phyloP scores from a whole-genome alignment of 2,888 invertebrate genomes.

The Hypsopygia costalis region DNA sequence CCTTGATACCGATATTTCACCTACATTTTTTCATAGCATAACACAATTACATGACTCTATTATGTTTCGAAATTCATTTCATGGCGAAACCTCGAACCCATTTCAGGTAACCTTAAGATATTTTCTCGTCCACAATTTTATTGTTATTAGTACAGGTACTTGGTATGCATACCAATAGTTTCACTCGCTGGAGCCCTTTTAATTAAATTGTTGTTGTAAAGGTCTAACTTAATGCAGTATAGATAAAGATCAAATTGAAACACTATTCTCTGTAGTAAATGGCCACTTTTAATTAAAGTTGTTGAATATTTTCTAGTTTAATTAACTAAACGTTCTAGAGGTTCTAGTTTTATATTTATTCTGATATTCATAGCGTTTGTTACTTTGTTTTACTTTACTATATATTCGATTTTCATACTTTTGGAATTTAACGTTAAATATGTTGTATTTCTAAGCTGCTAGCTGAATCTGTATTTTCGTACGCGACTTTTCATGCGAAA shows the following conservation, averaged over 20 bases:
- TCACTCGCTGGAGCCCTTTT: slow-evolving; percentile 9
- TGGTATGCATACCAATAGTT: slow-evolving; percentile 6
- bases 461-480: too few relatives aligned
- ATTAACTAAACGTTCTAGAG: neutral
- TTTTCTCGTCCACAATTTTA: slow-evolving; percentile 21
- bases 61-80: slow-evolving; percentile 16
- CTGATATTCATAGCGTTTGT: too few relatives aligned
- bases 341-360: neutral
- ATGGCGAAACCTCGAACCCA: slow-evolving; percentile 38
- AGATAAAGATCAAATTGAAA: neutral
- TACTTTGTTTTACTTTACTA: too few relatives aligned
- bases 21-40: neutral
- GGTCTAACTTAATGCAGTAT: slow-evolving; percentile 9
- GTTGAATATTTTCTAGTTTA: neutral
- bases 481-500: too few relatives aligned
- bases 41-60: neutral
- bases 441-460: too few relatives aligned
- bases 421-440: too few relatives aligned
- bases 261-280: neutral
- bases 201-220: slow-evolving; percentile 4
- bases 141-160: slow-evolving; percentile 5
- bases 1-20: slow-evolving; percentile 6
- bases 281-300: neutral
- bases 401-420: too few relatives aligned
- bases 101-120: slow-evolving; percentile 31